phyloP scores from a whole-genome alignment of 2,797 vertebrate species.

The Gymnodraco acuticeps region DNA sequence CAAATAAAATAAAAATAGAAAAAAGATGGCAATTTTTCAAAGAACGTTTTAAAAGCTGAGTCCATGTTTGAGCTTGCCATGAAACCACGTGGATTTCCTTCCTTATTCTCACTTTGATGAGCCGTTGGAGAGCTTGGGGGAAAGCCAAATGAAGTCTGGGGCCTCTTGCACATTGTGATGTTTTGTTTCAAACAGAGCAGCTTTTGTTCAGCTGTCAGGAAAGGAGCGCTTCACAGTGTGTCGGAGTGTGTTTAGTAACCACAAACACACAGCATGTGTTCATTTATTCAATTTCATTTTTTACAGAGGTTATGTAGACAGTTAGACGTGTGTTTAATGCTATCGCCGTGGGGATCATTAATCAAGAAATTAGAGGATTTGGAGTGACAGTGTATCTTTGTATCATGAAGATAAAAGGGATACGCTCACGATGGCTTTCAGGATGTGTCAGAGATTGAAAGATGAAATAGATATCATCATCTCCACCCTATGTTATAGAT shows the following conservation, averaged over 20 bases:
- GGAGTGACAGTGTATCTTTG: conserved; percentile 3
- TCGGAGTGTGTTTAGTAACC: conserved; percentile 60
- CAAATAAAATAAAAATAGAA: conserved; percentile 10
- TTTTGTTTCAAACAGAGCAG: conserved; percentile 72
- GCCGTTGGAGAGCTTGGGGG: conserved; percentile 67
- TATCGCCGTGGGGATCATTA: conserved; percentile 27
- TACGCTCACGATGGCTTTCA: conserved; percentile 24
- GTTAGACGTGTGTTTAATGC: conserved; percentile 24
- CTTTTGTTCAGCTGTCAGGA: conserved; percentile 72
- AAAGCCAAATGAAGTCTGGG: conserved; percentile 67
- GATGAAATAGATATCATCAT: conserved; percentile 21
- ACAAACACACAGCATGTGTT: conserved; percentile 60
- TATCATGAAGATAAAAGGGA: conserved; percentile 19
- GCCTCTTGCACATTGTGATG: conserved; percentile 67
- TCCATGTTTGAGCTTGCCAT: conserved; percentile 69
- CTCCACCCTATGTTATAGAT: conserved; percentile 11
- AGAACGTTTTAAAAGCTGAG: conserved; percentile 46
- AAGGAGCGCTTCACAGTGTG: conserved; percentile 44
- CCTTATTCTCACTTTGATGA: conserved; percentile 74
- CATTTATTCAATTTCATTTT: conserved; percentile 45
- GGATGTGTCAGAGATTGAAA: conserved; percentile 30
- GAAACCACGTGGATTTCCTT: conserved; percentile 66
- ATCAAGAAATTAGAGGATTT: conserved; percentile 8
- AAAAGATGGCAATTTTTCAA: conserved; percentile 49
- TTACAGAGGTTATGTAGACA: conserved; percentile 19